Evolutionary conservation across 2,888 invertebrate species (phyloP), one percentile per base, ranked within the genome.

Genomic region (Agapostemon virescens): DNA sequence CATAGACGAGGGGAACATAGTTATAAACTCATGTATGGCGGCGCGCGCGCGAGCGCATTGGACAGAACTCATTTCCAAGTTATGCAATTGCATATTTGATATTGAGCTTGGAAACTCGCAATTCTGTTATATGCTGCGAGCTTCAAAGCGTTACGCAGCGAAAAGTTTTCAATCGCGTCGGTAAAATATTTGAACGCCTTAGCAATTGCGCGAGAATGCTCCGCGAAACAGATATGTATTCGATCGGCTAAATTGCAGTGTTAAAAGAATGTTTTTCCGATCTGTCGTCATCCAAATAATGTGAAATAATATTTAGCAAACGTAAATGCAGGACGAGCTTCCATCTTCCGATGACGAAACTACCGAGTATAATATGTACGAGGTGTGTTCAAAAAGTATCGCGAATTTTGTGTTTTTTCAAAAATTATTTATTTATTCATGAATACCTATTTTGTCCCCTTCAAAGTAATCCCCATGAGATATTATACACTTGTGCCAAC

Each of bases 51-150:
- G n/a, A n/a, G n/a, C 79, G 79, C 67, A 67, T 71, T 45, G 67
- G 79, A 72, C 79, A 69, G 79, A 79, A 79, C 79, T 79, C 79
- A 81, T 87, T 86, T 81, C 77, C 81, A 88, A 88, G 82, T 88
- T 88, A 78, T 75, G 83, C 84, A 87, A 88, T 88, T 85, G 84
- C 80, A 70, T 70, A 79, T 79, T 85, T 74, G 82, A 86, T 85
- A 88, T 81, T 79, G 79, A 42, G 61, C 67, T 45, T 13, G 70
- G 33, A 49, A 79, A 64, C 79, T 23, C 42, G 79, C 61, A 71
- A 78, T 78, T 63, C 68, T 55, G 79, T 78, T 63, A 26, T 61
- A 58, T 38, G 52, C 30, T 38, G 52, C 42, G n/a, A 23, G 49
- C 33, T 26, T 15, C 67, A 23, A 42, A 67, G 66, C n/a, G 20